Conservation (phyloP, 2,888 invertebrate genomes). For the Bruchidius siliquastri region DNA sequence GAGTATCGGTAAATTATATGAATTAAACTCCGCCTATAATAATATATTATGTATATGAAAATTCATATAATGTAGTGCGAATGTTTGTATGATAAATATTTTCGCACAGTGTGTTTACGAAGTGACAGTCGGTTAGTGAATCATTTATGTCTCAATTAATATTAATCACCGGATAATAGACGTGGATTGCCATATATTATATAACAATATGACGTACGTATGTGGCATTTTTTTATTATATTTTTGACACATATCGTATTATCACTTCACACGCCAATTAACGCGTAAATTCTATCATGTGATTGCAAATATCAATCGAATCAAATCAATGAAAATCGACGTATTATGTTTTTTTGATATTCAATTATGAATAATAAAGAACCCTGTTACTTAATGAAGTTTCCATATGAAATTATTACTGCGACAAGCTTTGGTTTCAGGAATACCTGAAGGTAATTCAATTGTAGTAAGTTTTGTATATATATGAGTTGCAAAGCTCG, state of each 20-base stretch:
- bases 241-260: neutral
- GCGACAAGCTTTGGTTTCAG: no score
- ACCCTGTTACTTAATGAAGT: no score
- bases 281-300: no score
- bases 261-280: neutral
- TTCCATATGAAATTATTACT: no score
- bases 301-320: no score
- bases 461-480: no score
- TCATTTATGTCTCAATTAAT: neutral
- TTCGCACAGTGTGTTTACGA: neutral
- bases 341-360: no score
- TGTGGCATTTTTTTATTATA: neutral
- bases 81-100: neutral
- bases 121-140: neutral
- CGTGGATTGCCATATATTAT: neutral
- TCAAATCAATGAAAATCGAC: no score
- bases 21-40: neutral
- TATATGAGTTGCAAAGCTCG: no score
- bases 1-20: neutral
- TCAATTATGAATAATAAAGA: no score
- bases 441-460: no score
- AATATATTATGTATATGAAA: neutral
- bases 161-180: neutral
- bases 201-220: neutral
- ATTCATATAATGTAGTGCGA: neutral